Conservation (phyloP, 2,888 invertebrate genomes). For the Himalopsyche kuldschensis region DNA sequence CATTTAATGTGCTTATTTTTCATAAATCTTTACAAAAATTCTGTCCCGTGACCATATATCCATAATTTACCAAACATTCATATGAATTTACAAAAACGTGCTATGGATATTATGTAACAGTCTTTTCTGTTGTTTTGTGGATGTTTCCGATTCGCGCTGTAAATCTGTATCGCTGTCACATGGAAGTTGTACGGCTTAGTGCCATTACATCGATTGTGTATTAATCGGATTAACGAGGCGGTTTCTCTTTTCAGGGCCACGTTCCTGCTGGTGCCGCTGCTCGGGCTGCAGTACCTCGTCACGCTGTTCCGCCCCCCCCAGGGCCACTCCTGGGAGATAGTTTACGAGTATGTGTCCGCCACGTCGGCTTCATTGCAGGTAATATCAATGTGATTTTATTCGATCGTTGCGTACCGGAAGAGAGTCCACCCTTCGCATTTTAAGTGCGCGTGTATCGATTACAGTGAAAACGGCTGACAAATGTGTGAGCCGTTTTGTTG, state of each 20-base stretch:
- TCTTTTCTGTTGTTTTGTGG: too few species aligned
- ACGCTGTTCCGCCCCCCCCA: slow-evolving; percentile 80
- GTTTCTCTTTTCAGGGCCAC: slow-evolving; percentile 69
- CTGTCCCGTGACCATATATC: too few species aligned
- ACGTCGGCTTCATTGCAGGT: slow-evolving; percentile 88
- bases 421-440: too few species aligned
- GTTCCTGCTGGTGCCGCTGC: slow-evolving; percentile 83
- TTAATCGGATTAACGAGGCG: not conserved
- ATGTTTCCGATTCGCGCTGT: not conserved
- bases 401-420: not conserved
- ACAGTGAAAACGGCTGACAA: too few species aligned
- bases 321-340: slow-evolving; percentile 71
- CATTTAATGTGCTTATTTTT: too few species aligned
- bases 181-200: not conserved
- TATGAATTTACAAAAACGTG: too few species aligned
- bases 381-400: slow-evolving; percentile 40
- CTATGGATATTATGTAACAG: too few species aligned
- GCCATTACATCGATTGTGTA: not conserved
- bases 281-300: slow-evolving; percentile 88
- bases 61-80: too few species aligned
- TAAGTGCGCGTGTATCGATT: too few species aligned
- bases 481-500: too few species aligned
- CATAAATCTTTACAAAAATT: too few species aligned
- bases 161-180: not conserved
- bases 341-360: slow-evolving; percentile 84